Evolutionary conservation across 2,888 invertebrate genomes (phyloP), one percentile per base, ranked within the genome.

Genomic region (Tetranychus truncatus): DNA sequence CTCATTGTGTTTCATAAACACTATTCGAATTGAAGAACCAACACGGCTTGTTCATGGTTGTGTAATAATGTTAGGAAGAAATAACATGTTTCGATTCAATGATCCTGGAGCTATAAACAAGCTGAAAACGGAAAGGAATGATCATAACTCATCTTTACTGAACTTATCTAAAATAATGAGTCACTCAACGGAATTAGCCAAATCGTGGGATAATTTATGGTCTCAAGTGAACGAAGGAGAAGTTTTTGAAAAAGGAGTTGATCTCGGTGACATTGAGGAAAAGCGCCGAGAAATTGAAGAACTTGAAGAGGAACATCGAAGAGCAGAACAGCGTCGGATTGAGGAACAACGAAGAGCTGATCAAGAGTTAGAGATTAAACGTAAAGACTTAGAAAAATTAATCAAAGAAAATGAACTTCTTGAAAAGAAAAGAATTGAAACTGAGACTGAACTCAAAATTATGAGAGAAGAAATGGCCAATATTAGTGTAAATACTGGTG

Each of bases 81-180:
- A 89, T 72, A 90, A 89, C 82, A 89, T 90, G 86, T 90, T 90
- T 83, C 89, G 92, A 67, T 92, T 91, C 83, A 92, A 92, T 84
- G 91, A 92, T 85, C 92, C 92, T 15, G 90, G 88, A 0, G 92
- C 92, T 81, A 92, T 91, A 1, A 92, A 91, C 66, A 89, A 90
- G 82, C 84, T 92, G 78, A 86, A 91, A 45, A 89, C 88, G 81
- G 89, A 89, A 81, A 11, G 65, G 9, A 72, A 45, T 45, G 88
- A 88, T 77, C 86, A 86, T 77, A 87, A 86, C 80, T 87, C 88
- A 24, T 75, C 74, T 5, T 46, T n/a, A 8, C 69, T 72, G 6
- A 72, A 75, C 73, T 45, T 75, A 15, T 66, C 65, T 46, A 45
- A 71, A 71, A n/a, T 74, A 7, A 45, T 72, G 20, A 71, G 45